These are phyloP conservation scores for Eupithecia vulgata DNA, from an alignment of 2,888 invertebrate genomes.

Conservation along the genomic window DNA sequence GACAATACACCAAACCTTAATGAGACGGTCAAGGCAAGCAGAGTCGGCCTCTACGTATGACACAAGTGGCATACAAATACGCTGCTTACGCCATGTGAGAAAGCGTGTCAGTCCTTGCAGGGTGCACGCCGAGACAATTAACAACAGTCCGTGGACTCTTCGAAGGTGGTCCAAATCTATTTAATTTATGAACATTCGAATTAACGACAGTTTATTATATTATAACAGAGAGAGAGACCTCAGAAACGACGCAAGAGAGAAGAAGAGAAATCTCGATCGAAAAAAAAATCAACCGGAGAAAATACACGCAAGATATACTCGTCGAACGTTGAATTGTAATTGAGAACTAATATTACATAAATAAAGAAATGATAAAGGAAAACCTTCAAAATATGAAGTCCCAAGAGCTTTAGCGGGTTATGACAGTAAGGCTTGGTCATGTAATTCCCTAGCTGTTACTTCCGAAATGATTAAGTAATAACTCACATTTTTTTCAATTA, in stretches of 20 bases:
- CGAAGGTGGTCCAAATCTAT: constrained; percentile 4
- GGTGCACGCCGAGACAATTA: constrained; percentile 37
- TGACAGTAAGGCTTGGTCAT: background rate
- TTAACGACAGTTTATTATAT: background rate
- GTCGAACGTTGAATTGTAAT: background rate
- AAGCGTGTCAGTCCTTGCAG: constrained; percentile 52
- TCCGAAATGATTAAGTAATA: background rate
- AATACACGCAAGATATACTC: background rate
- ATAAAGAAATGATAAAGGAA: background rate
- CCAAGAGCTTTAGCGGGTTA: background rate
- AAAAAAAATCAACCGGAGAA: background rate
- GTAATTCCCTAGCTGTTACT: background rate
- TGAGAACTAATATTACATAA: background rate
- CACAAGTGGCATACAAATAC: constrained; percentile 49
- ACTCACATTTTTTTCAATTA: constrained; percentile 2
- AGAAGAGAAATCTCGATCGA: background rate
- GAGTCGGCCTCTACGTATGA: constrained; percentile 14
- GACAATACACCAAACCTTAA: background rate
- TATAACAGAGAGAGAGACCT: background rate
- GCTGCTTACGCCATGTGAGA: constrained; percentile 48
- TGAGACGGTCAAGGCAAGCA: constrained; percentile 11
- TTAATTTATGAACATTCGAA: background rate
- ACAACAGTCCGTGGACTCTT: constrained; percentile 19
- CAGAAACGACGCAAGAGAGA: background rate
- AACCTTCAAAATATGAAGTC: background rate